phyloP scores from a whole-genome alignment of 1,140 invertebrate genomes.

The Cydia fagiglandana region DNA sequence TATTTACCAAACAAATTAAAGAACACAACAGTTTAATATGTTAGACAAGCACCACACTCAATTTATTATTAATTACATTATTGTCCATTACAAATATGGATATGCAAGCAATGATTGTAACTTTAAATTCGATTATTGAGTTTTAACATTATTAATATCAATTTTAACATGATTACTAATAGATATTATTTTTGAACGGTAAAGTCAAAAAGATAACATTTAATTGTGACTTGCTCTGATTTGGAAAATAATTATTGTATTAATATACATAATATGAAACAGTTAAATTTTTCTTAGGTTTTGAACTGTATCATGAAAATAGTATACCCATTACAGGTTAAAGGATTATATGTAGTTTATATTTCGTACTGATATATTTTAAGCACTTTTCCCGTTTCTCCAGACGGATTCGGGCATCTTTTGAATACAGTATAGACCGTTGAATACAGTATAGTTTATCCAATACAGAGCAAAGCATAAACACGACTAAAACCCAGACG shows the following conservation, averaged over 20 bases:
- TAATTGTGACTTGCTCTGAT: too few species aligned
- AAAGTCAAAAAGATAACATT: neutral
- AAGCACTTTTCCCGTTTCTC: conserved; percentile 35
- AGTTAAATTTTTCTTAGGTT: too few species aligned
- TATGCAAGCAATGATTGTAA: conserved; percentile 27
- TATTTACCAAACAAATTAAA: conserved; percentile 12
- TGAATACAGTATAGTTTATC: neutral
- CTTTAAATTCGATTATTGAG: conserved; percentile 2
- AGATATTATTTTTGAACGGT: neutral
- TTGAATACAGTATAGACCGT: too few species aligned
- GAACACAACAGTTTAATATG: neutral
- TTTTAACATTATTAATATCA: conserved; percentile 18
- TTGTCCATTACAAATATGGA: conserved; percentile 13
- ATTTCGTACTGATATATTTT: too few species aligned
- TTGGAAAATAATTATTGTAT: too few species aligned
- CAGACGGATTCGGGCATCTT: conserved; percentile 4
- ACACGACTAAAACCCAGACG: conserved; percentile 45
- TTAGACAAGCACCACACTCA: conserved; percentile 18
- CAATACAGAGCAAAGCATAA: conserved; percentile 54
- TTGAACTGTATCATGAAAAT: too few species aligned
- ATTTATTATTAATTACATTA: conserved; percentile 20
- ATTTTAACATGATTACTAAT: neutral
- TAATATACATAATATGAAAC: too few species aligned
- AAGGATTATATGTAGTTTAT: too few species aligned
- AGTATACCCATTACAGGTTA: too few species aligned